Evolutionary conservation across 1,140 invertebrate genomes (phyloP), one percentile per base, ranked within the genome.

Genomic region (Drosophila melanica): DNA sequence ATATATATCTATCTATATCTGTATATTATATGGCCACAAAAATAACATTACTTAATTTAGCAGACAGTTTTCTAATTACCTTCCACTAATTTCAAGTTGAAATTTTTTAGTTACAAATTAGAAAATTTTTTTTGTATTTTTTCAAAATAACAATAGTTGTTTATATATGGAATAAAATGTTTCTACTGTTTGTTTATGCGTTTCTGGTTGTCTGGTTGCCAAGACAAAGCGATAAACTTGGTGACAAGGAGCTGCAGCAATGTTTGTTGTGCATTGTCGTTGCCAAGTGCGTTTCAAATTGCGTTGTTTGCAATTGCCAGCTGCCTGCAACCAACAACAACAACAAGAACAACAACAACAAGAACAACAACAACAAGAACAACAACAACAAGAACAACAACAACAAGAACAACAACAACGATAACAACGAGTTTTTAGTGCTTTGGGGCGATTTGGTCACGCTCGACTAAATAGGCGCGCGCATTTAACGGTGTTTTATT

Each of bases 401-500:
- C 23, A 55, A 20, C 35, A 47, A 27, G 4, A 18, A 20, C 37
- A 35, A 37, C 20, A 50, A 50, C 23, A 48, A 35, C 33, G 50
- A 39, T 45, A 62, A 48, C 27, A 39, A 41, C 20, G 23, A 12
- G 37, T 42, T 33, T 27, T 59, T 54, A 45, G 6, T 45, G 44
- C 27, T 59, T 59, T 51, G n/a, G n/a, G 45, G 23, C 47, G 54
- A 23, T 73, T 66, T 54, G 55, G 64, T 14, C 57, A 68, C 51
- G 71, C 65, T 69, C 57, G 65, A 63, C 55, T 69, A 48, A 62
- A 11, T 50, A 68, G 39, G 47, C 69, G 65, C 64, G 71, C 65
- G 64, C 58, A 57, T 63, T 73, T 74, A 74, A 74, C 71, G 57
- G 71, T 74, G 71, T 68, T 74, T 74, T 74, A 74, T 74, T 62